phyloP scores from a whole-genome alignment of 2,797 vertebrate species.

The Mastacembelus armatus region DNA sequence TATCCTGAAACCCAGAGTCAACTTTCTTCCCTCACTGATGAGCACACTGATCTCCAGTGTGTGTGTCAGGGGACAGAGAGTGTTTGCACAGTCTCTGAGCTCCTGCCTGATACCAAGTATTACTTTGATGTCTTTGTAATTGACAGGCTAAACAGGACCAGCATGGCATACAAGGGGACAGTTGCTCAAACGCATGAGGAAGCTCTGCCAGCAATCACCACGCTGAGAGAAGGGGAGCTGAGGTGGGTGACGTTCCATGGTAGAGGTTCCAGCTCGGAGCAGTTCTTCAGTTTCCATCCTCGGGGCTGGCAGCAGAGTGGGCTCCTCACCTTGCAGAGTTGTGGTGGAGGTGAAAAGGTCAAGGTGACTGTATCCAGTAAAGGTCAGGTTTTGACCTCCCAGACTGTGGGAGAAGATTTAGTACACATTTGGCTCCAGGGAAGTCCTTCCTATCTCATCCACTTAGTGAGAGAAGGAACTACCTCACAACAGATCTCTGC shows the following conservation, averaged over 20 bases:
- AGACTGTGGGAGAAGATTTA: constrained; percentile 82
- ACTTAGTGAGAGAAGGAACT: constrained; percentile 79
- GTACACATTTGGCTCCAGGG: constrained; percentile 89
- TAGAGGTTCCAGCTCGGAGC: constrained; percentile 60
- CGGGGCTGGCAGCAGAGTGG: constrained; percentile 87
- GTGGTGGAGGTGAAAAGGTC: constrained; percentile 78
- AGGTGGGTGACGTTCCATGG: constrained; percentile 83
- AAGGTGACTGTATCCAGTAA: constrained; percentile 84
- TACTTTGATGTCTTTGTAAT: constrained; percentile 92
- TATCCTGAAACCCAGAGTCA: constrained; percentile 50
- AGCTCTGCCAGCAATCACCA: constrained; percentile 78
- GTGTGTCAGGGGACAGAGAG: constrained; percentile 87
- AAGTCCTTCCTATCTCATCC: constrained; percentile 84
- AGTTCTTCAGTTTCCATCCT: constrained; percentile 85
- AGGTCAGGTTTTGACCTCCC: constrained; percentile 80
- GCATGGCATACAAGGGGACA: constrained; percentile 85
- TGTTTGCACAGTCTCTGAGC: constrained; percentile 86
- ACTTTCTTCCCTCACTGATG: constrained; percentile 48
- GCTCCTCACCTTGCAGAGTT: constrained; percentile 89
- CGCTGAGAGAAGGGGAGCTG: constrained; percentile 88
- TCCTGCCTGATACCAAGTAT: constrained; percentile 88
- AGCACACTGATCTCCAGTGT: constrained; percentile 80
- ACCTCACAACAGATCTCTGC: constrained; percentile 1
- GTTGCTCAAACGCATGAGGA: constrained; percentile 87
- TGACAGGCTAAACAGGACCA: constrained; percentile 87